These are phyloP conservation scores for Ophioninae sp. DNA, from an alignment of 2,888 invertebrate genomes.

Conservation along the genomic window DNA sequence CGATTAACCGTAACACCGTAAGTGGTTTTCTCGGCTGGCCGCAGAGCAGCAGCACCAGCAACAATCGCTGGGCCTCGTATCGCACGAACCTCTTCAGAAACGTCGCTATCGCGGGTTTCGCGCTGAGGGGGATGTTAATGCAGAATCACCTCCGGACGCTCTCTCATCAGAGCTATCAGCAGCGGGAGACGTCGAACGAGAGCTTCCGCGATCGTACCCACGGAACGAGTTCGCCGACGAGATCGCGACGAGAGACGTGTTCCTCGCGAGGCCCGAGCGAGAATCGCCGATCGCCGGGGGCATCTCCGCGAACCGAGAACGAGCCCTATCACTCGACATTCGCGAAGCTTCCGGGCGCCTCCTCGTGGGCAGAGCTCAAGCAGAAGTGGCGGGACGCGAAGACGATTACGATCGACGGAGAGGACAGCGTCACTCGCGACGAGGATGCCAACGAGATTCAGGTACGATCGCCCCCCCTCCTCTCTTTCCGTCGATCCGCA, in stretches of 20 bases:
- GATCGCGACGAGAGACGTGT: constrained; percentile 9
- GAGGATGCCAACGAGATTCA: constrained; percentile 72
- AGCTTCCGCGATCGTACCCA: constrained; percentile 38
- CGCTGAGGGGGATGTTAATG: constrained; percentile 57
- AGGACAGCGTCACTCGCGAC: constrained; percentile 66
- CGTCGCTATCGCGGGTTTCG: constrained; percentile 38
- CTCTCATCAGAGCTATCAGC: constrained; percentile 55
- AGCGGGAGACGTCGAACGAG: constrained; percentile 30
- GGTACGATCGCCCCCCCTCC: background rate
- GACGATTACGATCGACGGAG: constrained; percentile 79
- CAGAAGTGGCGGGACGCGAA: constrained; percentile 77
- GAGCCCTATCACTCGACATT: constrained; percentile 68
- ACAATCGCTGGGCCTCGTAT: constrained; percentile 55
- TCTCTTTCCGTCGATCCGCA: background rate
- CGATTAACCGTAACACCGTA: constrained; percentile 14
- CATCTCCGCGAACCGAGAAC: constrained; percentile 5
- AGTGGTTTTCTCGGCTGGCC: background rate
- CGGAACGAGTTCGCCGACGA: constrained; percentile 18
- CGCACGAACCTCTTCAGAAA: constrained; percentile 59
- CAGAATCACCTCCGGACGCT: constrained; percentile 63
- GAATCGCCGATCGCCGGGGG: constrained; percentile 4
- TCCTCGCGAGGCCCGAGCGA: background rate
- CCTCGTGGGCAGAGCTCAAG: constrained; percentile 76
- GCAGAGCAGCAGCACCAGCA: constrained; percentile 26
- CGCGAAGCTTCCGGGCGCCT: constrained; percentile 68